These are phyloP conservation scores for Hymenopus coronatus DNA, from an alignment of 2,888 invertebrate species.

Conservation along the genomic window DNA sequence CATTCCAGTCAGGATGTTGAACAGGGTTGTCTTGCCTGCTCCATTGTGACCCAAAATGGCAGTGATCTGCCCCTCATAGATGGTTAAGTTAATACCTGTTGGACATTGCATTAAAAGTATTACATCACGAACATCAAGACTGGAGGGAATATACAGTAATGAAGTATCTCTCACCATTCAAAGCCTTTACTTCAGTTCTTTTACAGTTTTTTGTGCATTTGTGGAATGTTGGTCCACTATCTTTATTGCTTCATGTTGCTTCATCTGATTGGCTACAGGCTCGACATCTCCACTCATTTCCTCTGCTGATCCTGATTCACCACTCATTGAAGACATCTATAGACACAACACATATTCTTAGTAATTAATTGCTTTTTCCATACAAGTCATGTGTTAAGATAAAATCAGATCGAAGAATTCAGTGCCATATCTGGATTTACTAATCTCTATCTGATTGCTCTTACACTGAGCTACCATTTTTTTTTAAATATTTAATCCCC, in stretches of 20 bases:
- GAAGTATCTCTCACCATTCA: conserved; percentile 52
- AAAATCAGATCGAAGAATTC: too few relatives aligned
- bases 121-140: too few relatives aligned
- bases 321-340: conserved; percentile 41
- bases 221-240: conserved; percentile 68
- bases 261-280: conserved; percentile 67
- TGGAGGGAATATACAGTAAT: too few relatives aligned
- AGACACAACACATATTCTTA: not conserved
- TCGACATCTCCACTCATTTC: conserved; percentile 65
- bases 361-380: too few relatives aligned
- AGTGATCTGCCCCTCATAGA: conserved; percentile 84
- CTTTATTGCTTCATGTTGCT: conserved; percentile 70
- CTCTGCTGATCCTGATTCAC: conserved; percentile 49
- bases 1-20: conserved; percentile 81
- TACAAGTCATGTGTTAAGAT: too few relatives aligned
- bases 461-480: too few relatives aligned
- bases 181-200: conserved; percentile 69
- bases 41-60: conserved; percentile 84
- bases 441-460: too few relatives aligned
- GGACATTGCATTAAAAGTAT: not conserved
- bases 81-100: conserved; percentile 67
- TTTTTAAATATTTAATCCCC: too few relatives aligned
- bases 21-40: conserved; percentile 82
- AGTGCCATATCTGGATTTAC: too few relatives aligned
- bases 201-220: conserved; percentile 64